Evolutionary conservation across 2,113 vertebrate genomes (phyloP), one percentile per base, ranked within the genome.

Genomic region (Brachypodius melanocephalos): DNA sequence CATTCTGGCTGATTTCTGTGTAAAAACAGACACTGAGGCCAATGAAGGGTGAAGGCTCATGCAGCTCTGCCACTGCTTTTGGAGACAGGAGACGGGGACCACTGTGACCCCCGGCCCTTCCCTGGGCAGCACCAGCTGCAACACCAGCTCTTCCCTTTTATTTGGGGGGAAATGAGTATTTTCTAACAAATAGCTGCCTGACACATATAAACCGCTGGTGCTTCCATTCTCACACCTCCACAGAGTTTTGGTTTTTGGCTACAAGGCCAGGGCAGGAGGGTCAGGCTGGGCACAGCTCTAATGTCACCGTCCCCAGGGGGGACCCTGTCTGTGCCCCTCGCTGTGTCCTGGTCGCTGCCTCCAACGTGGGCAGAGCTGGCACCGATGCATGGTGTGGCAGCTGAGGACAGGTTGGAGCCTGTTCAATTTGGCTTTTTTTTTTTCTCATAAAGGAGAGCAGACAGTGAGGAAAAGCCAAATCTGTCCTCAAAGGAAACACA

Each of bases 221-320:
- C 52, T 91, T 90, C 85, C 82, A 83, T 79, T 68, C 90, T 80
- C 67, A 73, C 92, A 57, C 71, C 45, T 82, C 75, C 58, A 8
- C n/a, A 1, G 8, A 19, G 59, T 73, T 66, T 69, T 4, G 7
- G 17, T 6, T 83, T 83, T n/a, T 28, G n/a, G 54, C 69, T 61
- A 0, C 45, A n/a, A 16, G 62, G 85, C 29, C 36, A 1, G 42
- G 83, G 6, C 0, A 0, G 45, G 78, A 85, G 79, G 63, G 34
- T 80, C 73, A 49, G 54, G 67, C 36, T 72, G 49, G 8, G 52
- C 54, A 29, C 54, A 40, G 54, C 62, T 75, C 31, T 31, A 31
- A 46, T 57, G 88, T 25, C 73, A 24, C 81, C 0, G 0, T 68
- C 43, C 52, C 38, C 2, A 5, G 2, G 38, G 32, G 45, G 45